Evolutionary conservation across 2,113 vertebrate genomes (phyloP), one percentile per base, ranked within the genome.

Genomic region (Empidonax traillii): DNA sequence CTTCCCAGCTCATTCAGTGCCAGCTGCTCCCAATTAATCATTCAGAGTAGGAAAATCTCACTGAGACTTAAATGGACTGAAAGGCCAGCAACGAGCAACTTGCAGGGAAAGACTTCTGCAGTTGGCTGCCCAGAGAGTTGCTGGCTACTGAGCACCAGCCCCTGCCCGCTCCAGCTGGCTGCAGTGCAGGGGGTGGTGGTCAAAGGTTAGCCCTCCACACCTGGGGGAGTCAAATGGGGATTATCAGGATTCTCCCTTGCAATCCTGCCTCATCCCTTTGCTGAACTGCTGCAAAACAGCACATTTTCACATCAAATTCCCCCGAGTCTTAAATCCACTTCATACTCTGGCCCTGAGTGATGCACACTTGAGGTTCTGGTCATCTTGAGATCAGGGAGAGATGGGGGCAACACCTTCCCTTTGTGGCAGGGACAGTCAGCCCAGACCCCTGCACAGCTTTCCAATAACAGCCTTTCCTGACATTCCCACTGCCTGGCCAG

Each of bases 31-130:
- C 58, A 13, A 84, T 74, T 25, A 77, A 74, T 90, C 82, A 80
- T 35, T 80, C 65, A 51, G 59, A 91, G 41, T 46, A 83, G 75
- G 51, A 62, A 87, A 94, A 93, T 81, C 85, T 93, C 79, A 84
- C 5, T 51, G 62, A 85, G 85, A 88, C 20, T 80, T 55, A 69
- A 87, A 77, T 0, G 2, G 8, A 80, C 25, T 68, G 13, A 87
- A 86, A 46, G 51, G 55, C 33, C 79, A 52, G 55, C 0, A 3
- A 90, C 58, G 43, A 94, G 59, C 46, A 66, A 73, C 25, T 46
- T 6, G 3, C 56, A 69, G 78, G 66, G 77, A 79, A 88, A 85
- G 47, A 35, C 51, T 79, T 39, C 12, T 30, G 41, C 73, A 78
- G 67, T 44, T 4, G 3, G 47, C 46, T 62, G n/a, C 25, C 18